Conservation (phyloP, 2,797 vertebrate species). For the Peromyscus melanophrys region DNA sequence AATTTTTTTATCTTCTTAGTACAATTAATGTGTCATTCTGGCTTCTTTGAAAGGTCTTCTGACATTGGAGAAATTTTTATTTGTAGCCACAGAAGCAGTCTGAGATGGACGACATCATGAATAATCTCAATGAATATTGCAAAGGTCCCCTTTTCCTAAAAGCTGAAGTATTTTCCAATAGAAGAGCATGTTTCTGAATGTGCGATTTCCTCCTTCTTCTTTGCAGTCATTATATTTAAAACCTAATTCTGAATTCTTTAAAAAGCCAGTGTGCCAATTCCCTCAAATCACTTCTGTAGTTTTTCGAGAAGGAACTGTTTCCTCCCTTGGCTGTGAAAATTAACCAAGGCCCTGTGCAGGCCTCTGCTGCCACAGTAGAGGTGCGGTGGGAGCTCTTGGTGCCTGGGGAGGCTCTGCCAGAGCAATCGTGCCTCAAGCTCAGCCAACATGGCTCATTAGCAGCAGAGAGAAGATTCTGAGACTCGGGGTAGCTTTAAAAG, state of each 20-base stretch:
- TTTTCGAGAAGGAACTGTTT: slow-evolving; percentile 43
- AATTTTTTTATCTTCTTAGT: slow-evolving; percentile 9
- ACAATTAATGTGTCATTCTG: slow-evolving; percentile 62
- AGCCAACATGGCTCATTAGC: slow-evolving; percentile 66
- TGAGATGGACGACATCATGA: slow-evolving; percentile 18
- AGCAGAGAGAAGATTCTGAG: slow-evolving; percentile 65
- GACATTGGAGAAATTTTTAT: slow-evolving; percentile 77
- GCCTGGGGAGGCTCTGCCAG: slow-evolving; percentile 34
- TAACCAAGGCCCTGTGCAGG: background rate
- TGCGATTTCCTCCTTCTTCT: background rate
- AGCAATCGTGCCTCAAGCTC: slow-evolving; percentile 52
- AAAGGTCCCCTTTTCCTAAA: background rate
- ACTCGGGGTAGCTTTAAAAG: slow-evolving; percentile 82
- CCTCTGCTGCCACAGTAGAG: slow-evolving; percentile 46
- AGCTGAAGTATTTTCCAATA: background rate
- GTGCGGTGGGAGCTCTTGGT: slow-evolving; percentile 16
- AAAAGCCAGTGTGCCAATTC: slow-evolving; percentile 54
- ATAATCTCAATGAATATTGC: slow-evolving; percentile 9
- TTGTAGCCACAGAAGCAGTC: slow-evolving; percentile 63
- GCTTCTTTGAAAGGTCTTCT: slow-evolving; percentile 76
- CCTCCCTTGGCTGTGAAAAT: background rate
- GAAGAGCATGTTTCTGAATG: slow-evolving; percentile 54
- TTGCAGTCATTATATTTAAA: slow-evolving; percentile 52
- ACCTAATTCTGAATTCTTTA: slow-evolving; percentile 64
- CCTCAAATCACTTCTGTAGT: slow-evolving; percentile 30